Conservation (phyloP, 2,113 vertebrate genomes). For the Oenanthe oenanthe region DNA sequence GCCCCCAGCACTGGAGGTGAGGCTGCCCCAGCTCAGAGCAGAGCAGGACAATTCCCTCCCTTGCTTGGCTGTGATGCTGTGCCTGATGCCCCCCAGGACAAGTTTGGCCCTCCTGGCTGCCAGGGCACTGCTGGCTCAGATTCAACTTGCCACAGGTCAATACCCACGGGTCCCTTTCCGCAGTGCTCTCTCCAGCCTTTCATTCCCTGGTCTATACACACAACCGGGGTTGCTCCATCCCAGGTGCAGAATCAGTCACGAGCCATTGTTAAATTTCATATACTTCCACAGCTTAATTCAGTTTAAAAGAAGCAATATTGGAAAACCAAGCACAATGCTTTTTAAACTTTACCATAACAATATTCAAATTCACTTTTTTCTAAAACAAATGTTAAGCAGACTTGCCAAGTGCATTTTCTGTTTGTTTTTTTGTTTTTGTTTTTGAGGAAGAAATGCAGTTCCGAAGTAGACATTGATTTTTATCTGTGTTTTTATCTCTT, state of each 20-base stretch:
- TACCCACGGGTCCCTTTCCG: accelerated
- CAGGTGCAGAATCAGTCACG: background rate
- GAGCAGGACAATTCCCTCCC: accelerated
- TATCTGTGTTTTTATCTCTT: background rate
- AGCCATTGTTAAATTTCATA: background rate
- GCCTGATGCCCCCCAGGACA: background rate
- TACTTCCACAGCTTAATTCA: background rate
- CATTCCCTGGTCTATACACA: background rate
- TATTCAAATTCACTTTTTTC: background rate
- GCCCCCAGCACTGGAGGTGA: accelerated
- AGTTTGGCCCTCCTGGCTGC: accelerated
- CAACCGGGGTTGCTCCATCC: background rate
- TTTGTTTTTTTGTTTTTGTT: background rate
- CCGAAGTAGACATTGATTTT: background rate
- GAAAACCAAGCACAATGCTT: background rate
- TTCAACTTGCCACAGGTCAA: accelerated
- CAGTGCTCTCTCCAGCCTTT: background rate
- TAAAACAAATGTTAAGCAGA: background rate
- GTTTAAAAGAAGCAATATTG: background rate
- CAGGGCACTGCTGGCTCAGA: accelerated
- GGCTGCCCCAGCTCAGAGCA: accelerated
- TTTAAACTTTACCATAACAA: background rate
- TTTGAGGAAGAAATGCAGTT: background rate
- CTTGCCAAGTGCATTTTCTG: background rate
- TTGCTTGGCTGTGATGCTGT: accelerated